Percentiles rank a stretch among this genome's conserved stretches.
phyloP scores from a whole-genome alignment of 2,797 vertebrate genomes.

The Sebastes umbrosus region DNA sequence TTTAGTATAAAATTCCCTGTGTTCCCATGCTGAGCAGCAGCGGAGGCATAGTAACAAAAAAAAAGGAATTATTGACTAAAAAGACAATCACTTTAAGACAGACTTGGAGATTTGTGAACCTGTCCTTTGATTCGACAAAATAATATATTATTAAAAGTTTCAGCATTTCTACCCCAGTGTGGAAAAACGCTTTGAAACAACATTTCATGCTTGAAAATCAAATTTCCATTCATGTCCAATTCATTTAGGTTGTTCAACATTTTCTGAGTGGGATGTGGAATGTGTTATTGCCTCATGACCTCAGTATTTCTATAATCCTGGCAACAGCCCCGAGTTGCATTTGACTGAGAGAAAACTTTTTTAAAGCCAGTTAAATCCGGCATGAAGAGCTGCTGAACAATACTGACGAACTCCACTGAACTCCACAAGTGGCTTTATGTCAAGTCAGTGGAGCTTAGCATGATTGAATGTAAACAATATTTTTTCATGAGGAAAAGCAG shows the following conservation, averaged over 20 bases:
- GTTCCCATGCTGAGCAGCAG: not conserved
- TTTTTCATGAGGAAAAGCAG: not conserved
- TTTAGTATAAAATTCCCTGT: not conserved
- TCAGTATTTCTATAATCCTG: not conserved
- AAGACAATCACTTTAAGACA: not conserved
- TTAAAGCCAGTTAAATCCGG: conserved; percentile 10
- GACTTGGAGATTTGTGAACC: not conserved
- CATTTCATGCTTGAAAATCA: not conserved
- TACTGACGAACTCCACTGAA: not conserved
- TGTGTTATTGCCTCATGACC: not conserved
- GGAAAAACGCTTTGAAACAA: not conserved
- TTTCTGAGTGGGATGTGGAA: not conserved
- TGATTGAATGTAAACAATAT: not conserved
- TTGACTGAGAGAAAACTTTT: not conserved
- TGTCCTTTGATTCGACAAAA: not conserved
- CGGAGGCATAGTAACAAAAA: not conserved
- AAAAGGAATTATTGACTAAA: not conserved
- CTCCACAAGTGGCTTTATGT: conserved; percentile 4
- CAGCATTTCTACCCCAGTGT: not conserved
- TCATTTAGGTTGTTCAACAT: not conserved
- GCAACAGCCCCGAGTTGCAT: not conserved
- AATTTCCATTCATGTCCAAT: not conserved
- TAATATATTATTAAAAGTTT: not conserved
- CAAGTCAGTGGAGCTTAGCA: conserved; percentile 8
- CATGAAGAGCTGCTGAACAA: conserved; percentile 15